Evolutionary conservation across 2,888 invertebrate genomes (phyloP).

Genomic region (Cancer borealis): DNA sequence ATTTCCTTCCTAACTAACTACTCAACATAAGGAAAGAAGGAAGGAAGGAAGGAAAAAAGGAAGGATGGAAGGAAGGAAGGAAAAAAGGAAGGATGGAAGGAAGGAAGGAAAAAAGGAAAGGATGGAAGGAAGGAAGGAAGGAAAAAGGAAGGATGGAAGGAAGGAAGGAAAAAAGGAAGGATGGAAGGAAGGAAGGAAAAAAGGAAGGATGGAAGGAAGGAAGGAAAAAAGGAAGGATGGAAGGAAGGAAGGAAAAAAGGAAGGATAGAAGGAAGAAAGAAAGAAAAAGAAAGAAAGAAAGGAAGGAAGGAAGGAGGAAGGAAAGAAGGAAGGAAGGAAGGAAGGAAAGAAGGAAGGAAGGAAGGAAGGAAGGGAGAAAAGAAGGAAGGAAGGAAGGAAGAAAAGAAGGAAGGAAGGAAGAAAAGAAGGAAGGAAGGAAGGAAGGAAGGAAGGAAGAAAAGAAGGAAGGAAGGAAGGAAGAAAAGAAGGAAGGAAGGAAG

Average conservation of each 20-base stretch:
- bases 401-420: not conserved
- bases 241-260: not conserved
- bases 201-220: not conserved
- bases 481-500: too few species aligned
- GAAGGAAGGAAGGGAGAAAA: not conserved
- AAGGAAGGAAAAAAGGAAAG: not conserved
- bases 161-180: not conserved
- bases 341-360: too few species aligned
- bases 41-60: not conserved
- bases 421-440: too few species aligned
- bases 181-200: not conserved
- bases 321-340: not conserved
- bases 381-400: not conserved
- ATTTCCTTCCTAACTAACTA: too few species aligned
- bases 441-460: not conserved
- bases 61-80: not conserved
- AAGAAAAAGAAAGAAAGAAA: not conserved
- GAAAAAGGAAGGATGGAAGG: not conserved
- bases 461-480: not conserved
- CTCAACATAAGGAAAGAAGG: not conserved
- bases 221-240: not conserved
- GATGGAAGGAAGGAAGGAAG: not conserved
- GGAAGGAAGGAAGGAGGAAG: not conserved
- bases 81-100: not conserved
- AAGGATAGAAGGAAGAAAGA: too few species aligned